Evolutionary conservation across 2,113 vertebrate genomes (phyloP), one percentile per base, ranked within the genome.

Genomic region (Eleginops maclovinus): DNA sequence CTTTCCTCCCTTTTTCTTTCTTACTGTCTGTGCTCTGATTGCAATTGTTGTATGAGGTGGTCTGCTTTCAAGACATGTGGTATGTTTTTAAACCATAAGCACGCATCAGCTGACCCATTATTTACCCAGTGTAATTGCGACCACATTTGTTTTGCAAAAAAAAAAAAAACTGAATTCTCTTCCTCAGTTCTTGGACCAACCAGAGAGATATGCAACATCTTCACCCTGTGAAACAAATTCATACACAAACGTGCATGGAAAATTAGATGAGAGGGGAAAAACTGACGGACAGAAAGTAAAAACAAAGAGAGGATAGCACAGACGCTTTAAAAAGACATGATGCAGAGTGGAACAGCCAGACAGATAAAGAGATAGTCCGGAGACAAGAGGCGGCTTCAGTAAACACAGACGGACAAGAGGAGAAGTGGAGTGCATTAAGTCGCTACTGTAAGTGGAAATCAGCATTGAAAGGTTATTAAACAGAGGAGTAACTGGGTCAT

Each of bases 121-220:
- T 84, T 83, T 85, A 87, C 44, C 50, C 44, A 21, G 58, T 12
- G 44, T 83, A 91, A 91, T 82, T 82, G 80, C 86, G 79, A 85
- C 69, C 84, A 86, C 46, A 79, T 89, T 85, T 88, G 83, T 84
- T 85, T 86, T 8, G 67, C 59, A 77, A 85, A 89, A 65, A 47
- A 79, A 84, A 87, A 87, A 8, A 82, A 46, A 78, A 72, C 53
- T 81, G 49, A 49, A 81, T 74, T 70, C 46, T 59, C 71, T 82
- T 79, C 72, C 8, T 7, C 2, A 3, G 17, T 40, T 72, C 70
- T 65, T 76, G 63, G 65, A 72, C 28, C 36, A 21, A 36, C 50
- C 15, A 44, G 43, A 50, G 61, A 66, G 24, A 80, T 58, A 54
- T 13, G 28, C 40, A n/a, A 6, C 21, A 53, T 65, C 54, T 21